Evolutionary conservation across 2,797 vertebrate species (phyloP).

Genomic region (Bucorvus abyssinicus): DNA sequence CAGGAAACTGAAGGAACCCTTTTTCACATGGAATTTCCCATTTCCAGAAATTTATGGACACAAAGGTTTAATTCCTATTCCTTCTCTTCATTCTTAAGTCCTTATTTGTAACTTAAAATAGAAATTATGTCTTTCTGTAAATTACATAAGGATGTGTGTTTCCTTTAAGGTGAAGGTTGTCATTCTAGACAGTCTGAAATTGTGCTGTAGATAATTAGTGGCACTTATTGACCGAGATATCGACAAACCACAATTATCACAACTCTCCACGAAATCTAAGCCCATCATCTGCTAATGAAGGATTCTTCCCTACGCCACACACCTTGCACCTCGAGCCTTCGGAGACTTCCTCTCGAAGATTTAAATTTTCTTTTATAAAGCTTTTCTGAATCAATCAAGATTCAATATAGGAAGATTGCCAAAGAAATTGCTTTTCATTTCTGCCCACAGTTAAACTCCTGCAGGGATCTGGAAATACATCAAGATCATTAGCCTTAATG

Average conservation of each 20-base stretch:
- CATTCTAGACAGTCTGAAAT: neutral
- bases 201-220: neutral
- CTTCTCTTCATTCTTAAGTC: neutral
- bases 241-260: neutral
- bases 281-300: neutral
- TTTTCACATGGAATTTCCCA: neutral
- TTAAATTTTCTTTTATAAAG: slow-evolving; percentile 42
- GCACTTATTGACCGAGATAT: neutral
- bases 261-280: neutral
- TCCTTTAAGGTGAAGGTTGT: neutral
- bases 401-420: slow-evolving; percentile 45
- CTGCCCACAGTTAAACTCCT: slow-evolving; percentile 49
- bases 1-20: neutral
- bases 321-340: neutral
- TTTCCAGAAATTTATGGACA: neutral
- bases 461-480: slow-evolving; percentile 56
- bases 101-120: neutral
- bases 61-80: neutral
- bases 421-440: slow-evolving; percentile 69
- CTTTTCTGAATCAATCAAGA: slow-evolving; percentile 59
- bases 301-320: neutral
- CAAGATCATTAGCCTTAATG: slow-evolving; percentile 67
- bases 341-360: slow-evolving; percentile 6
- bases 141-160: accelerated
- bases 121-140: neutral